These are phyloP conservation scores for Hypselothyrea guttata DNA, from an alignment of 2,888 invertebrate species.

Conservation along the genomic window DNA sequence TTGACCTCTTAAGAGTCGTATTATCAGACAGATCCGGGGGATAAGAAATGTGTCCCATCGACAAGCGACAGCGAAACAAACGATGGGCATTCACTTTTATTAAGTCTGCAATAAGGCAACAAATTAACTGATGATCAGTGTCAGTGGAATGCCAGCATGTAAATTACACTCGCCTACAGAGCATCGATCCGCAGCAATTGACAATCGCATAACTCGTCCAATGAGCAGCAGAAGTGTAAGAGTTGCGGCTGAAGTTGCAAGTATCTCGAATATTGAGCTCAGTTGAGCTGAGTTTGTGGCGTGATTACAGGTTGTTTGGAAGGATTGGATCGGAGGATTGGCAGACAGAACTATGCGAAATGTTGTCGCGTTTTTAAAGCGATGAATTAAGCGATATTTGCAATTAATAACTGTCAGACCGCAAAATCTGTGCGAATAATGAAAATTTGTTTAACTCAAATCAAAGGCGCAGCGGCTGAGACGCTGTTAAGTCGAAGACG, in stretches of 20 bases:
- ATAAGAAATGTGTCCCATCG: conserved; percentile 80
- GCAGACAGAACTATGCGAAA: conserved; percentile 60
- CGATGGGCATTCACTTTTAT: conserved; percentile 79
- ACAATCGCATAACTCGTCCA: conserved; percentile 25
- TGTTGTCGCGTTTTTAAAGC: conserved; percentile 78
- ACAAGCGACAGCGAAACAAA: conserved; percentile 79
- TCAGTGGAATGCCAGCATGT: conserved; percentile 81
- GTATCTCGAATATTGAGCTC: too few relatives aligned
- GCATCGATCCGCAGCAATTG: conserved; percentile 12
- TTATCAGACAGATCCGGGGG: conserved; percentile 37
- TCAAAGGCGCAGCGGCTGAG: conserved; percentile 50
- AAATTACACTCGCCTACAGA: conserved; percentile 55
- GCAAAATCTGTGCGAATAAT: conserved; percentile 73
- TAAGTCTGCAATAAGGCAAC: conserved; percentile 66
- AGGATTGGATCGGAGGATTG: conserved; percentile 19
- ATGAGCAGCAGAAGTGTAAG: conserved; percentile 26
- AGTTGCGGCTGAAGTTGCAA: conserved; percentile 40
- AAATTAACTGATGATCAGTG: conserved; percentile 81
- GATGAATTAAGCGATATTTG: conserved; percentile 81
- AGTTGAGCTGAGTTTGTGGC: conserved; percentile 59
- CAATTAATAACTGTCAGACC: conserved; percentile 81
- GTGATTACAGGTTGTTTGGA: conserved; percentile 76
- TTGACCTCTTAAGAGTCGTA: too few relatives aligned
- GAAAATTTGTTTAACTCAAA: conserved; percentile 76
- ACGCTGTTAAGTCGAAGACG: conserved; percentile 5